Evolutionary conservation across 2,113 vertebrate species (phyloP), one percentile per base, ranked within the genome.

Genomic region (Hyaena hyaena): DNA sequence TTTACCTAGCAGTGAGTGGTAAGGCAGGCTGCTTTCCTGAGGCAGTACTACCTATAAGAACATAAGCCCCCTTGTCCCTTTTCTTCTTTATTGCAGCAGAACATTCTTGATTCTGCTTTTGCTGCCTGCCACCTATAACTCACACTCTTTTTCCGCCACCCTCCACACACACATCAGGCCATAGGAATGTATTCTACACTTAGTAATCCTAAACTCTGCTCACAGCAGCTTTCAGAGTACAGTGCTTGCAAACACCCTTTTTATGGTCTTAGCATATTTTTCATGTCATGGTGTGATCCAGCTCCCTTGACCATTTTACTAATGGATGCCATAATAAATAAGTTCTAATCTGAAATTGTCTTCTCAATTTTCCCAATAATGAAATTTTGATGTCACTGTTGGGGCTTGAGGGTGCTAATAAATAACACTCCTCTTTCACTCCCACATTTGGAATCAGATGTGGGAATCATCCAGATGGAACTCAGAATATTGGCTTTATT

Each of bases 171-270:
- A 24, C 2, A 43, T 66, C 45, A 39, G 79, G 33, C 23, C 21
- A 26, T 39, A 45, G 14, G n/a, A 69, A 88, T 80, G 15, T 86
- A 89, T 92, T 80, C 66, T 92, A 15, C 12, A 19, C 3, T 15
- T 58, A 50, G 31, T 61, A 90, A 77, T 86, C 33, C 24, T 86
- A 73, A 95, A 35, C 43, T 81, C 21, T 58, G 1, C 10, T 53
- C 26, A 82, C 90, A 53, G 14, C 21, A 66, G 69, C 68, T 81
- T 83, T 68, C 33, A 35, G 43, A 71, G 21, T 79, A 69, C 50
- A 90, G 3, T 92, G 69, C 91, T 96, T 92, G 15, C 66, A 87
- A 71, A 71, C 35, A 66, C 65, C 55, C 58, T 90, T 93, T 92
- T 89, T 89, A 55, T 15, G 84, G 50, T 43, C 31, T 83, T 76